Percentiles rank a stretch among this genome's conserved stretches.
phyloP scores from a whole-genome alignment of 92 coral and sea anemone genomes.

The Epizoanthus rinbou region DNA sequence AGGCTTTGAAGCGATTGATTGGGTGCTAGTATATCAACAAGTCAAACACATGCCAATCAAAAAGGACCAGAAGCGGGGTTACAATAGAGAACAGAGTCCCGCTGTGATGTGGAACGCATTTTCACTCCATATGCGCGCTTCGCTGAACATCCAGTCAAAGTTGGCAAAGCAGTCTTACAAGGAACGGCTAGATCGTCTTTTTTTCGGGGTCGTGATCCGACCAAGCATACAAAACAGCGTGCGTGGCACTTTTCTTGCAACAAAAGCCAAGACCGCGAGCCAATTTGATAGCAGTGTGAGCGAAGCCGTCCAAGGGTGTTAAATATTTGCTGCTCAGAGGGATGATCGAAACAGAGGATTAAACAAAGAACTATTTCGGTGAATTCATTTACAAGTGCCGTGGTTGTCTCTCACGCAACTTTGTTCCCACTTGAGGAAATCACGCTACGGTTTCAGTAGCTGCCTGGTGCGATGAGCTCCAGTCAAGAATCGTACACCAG shows the following conservation, averaged over 20 bases:
- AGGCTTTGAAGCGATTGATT: slow-evolving; percentile 80
- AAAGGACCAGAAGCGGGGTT: slow-evolving; percentile 77
- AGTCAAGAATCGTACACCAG: slow-evolving; percentile 77
- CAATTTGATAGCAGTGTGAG: slow-evolving; percentile 48
- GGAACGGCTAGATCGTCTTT: slow-evolving; percentile 39
- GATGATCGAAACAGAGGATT: slow-evolving; percentile 72
- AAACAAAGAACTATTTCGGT: slow-evolving; percentile 86
- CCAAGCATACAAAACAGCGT: slow-evolving; percentile 22
- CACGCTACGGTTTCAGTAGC: slow-evolving; percentile 60
- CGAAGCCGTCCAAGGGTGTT: slow-evolving; percentile 64
- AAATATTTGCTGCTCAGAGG: slow-evolving; percentile 63
- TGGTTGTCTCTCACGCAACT: slow-evolving; percentile 86
- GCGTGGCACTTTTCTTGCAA: slow-evolving; percentile 5
- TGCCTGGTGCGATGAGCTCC: slow-evolving; percentile 78
- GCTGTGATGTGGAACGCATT: slow-evolving; percentile 67
- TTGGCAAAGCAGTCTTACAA: slow-evolving; percentile 57
- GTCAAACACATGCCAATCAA: slow-evolving; percentile 89
- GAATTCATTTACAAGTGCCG: slow-evolving; percentile 75
- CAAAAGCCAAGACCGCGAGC: slow-evolving; percentile 22
- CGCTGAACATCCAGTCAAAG: slow-evolving; percentile 74
- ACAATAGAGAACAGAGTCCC: slow-evolving; percentile 88
- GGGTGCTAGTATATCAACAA: slow-evolving; percentile 91
- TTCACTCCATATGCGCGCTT: slow-evolving; percentile 81
- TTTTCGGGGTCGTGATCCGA: slow-evolving; percentile 47
- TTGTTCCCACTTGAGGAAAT: slow-evolving; percentile 49